Evolutionary conservation across 2,113 vertebrate species (phyloP).

Genomic region (Petrocephalus microphthalmus): DNA sequence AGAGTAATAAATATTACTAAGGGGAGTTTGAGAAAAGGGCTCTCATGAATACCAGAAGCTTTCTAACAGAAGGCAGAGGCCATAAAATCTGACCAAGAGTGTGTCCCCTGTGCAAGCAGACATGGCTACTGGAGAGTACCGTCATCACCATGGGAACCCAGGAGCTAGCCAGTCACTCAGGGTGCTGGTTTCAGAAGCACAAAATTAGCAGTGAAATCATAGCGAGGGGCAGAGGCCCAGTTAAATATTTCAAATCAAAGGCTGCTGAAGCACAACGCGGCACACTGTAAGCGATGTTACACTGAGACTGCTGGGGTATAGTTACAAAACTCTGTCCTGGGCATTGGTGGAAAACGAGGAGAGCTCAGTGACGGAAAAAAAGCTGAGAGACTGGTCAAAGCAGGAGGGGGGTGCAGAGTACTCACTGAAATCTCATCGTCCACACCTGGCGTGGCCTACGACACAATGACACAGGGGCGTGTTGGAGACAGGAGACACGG

Average conservation of each 20-base stretch:
- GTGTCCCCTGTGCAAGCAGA: background rate
- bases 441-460: constrained; percentile 70
- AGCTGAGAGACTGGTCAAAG: constrained; percentile 27
- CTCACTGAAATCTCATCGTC: constrained; percentile 74
- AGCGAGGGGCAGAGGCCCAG: background rate
- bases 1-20: background rate
- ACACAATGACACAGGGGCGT: constrained; percentile 51
- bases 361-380: background rate
- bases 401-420: constrained; percentile 47
- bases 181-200: background rate
- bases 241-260: background rate
- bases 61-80: background rate
- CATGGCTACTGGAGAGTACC: background rate
- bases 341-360: background rate
- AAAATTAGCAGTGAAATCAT: background rate
- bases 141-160: background rate
- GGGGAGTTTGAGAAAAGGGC: background rate
- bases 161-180: background rate
- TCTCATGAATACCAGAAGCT: background rate
- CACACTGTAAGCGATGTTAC: background rate
- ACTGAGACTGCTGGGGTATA: background rate
- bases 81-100: background rate
- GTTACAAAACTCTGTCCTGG: background rate
- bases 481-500: constrained; percentile 42
- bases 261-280: background rate